These are phyloP conservation scores for Meandrusa payeni DNA, from an alignment of 2,888 invertebrate genomes.

Conservation along the genomic window DNA sequence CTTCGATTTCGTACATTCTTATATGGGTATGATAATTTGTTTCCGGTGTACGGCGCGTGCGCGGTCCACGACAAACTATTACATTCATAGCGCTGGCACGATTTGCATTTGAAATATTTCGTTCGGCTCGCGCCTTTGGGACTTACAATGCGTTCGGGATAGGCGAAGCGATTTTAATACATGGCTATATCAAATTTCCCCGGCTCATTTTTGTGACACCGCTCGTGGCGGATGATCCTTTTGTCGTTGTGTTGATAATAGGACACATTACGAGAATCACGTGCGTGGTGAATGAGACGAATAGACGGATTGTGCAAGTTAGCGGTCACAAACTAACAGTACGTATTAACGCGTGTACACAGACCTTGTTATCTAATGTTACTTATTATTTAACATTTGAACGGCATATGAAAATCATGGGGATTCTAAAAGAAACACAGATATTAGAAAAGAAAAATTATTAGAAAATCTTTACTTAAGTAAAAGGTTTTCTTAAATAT, in stretches of 20 bases:
- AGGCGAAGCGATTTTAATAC: constrained; percentile 59
- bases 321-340: constrained; percentile 26
- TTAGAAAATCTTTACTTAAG: no score
- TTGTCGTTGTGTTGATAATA: constrained; percentile 55
- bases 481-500: no score
- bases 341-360: background rate
- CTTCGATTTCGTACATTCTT: constrained; percentile 72
- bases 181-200: constrained; percentile 75
- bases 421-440: no score
- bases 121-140: constrained; percentile 66
- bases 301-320: constrained; percentile 32
- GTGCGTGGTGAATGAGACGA: constrained; percentile 63
- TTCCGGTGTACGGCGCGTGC: constrained; percentile 78
- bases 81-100: constrained; percentile 78
- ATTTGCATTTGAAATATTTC: constrained; percentile 80
- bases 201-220: constrained; percentile 72
- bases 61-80: constrained; percentile 76
- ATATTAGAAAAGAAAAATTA: no score
- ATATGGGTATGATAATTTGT: constrained; percentile 81
- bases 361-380: background rate
- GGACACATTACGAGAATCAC: constrained; percentile 65
- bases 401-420: no score
- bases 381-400: constrained; percentile 1
- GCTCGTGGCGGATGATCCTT: constrained; percentile 62
- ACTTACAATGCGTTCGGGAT: constrained; percentile 66